Base-by-base conservation (phyloP, 2,888 invertebrate species). In the Lithodes maja region DNA sequence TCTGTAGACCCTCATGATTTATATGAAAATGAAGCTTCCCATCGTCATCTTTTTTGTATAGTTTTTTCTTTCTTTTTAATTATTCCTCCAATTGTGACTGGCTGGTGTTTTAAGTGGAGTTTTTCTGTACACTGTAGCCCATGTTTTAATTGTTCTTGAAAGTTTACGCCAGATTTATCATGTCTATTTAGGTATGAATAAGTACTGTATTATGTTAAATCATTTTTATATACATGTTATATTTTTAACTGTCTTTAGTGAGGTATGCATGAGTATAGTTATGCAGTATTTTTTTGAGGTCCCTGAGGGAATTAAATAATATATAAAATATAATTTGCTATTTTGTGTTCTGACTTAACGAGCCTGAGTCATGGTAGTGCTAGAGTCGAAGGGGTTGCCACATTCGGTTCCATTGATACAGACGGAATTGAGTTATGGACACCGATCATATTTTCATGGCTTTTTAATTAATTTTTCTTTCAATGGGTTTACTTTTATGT, bases 111-210 rank as follows among this genome's bases (percentile, higher is more conserved):
- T n/a, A 82, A 82, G 82, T 71, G 52, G 52, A 71, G 49, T 49
- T 52, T 52, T 83, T 71, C 53, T 71, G 49, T 69, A 68, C 82
- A 82, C 61, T 68, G 17, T 55, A 61, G 61, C 61, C 61, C 54
- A 82, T 68, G 9, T 33, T 77, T 77, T 82, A 61, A 12, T 49
- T 49, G 2, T 82, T n/a, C n/a, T 85, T 68, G 17, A 79, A 80
- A 85, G 15, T 53, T 68, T 61, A 79, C 52, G 52, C 78, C 33
- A 69, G 71, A 80, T 79, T 80, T 69, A n/a, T 79, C 79, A 52
- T 3, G 68, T 69, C 79, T 85, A 79, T 85, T 85, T 85, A 79
- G 85, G 53, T 85, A 79, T 85, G 69, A 69, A 85, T 85, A 61
- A 52, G 52, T 83, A n/a, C n/a, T n/a, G n/a, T n/a, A 68, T 82